Percentiles rank a stretch among this genome's conserved stretches.
These are phyloP conservation scores for Papilio protenor DNA, from an alignment of 2,888 invertebrate genomes.

Conservation along the genomic window DNA sequence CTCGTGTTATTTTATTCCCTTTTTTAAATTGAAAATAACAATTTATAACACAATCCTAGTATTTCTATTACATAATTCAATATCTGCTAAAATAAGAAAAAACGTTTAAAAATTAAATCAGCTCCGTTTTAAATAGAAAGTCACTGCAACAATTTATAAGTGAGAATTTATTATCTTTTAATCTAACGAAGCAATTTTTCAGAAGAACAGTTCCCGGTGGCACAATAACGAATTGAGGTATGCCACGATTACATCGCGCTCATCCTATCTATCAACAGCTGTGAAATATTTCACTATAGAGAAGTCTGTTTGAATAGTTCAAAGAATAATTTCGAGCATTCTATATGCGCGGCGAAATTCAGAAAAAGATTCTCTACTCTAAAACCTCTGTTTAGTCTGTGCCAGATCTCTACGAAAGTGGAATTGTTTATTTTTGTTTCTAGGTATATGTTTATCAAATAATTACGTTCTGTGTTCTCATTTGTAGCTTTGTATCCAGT, in stretches of 20 bases:
- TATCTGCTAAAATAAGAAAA: background rate
- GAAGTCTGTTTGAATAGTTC: constrained; percentile 39
- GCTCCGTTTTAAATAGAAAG: background rate
- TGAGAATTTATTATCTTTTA: constrained; percentile 3
- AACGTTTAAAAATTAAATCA: background rate
- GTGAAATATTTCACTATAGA: constrained; percentile 33
- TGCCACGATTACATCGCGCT: constrained; percentile 33
- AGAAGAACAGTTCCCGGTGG: constrained; percentile 18
- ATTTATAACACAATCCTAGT: background rate
- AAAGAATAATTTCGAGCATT: constrained; percentile 37
- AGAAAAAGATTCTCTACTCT: constrained; percentile 39
- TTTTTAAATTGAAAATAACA: no score
- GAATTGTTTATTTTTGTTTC: constrained; percentile 30
- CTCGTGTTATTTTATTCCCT: no score
- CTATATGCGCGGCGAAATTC: constrained; percentile 29
- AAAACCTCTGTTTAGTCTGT: constrained; percentile 41
- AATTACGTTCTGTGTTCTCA: background rate
- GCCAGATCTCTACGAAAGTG: constrained; percentile 16
- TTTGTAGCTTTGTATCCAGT: background rate
- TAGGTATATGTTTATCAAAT: constrained; percentile 19
- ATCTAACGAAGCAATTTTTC: constrained; percentile 20
- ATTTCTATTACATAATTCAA: background rate
- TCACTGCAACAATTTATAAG: background rate
- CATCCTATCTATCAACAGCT: constrained; percentile 39
- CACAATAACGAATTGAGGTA: constrained; percentile 33